Base-by-base conservation (phyloP, 2,888 invertebrate genomes). In the Agonopterix heracliana region DNA sequence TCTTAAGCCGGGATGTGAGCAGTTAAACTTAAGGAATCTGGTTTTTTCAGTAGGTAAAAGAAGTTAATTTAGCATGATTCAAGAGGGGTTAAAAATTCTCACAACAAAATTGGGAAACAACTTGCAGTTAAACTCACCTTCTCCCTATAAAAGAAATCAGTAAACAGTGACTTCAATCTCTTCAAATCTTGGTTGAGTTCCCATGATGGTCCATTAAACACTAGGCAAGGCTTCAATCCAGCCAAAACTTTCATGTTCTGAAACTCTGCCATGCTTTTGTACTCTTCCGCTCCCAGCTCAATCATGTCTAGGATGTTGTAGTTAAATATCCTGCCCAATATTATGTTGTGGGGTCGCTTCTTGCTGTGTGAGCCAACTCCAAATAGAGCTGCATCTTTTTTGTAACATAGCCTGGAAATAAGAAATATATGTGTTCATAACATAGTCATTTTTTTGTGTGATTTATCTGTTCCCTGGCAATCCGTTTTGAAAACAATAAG, bases 121-220 rank as follows among this genome's bases (percentile, higher is more conserved):
- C 26, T 26, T 5, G 26, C 26, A 26, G 26, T 10, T 10, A 26
- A 9, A 46, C 52, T 51, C 61, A 89, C 90, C 65, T 91, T 90
- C 71, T 96, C 95, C 57, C 96, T 93, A 55, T 97, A 93, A 78
- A 99, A 99, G 81, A 98, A 95, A 81, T 99, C 99, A 61, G 93
- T 91, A 49, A 99, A 91, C 36, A 99, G 78, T 70, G 95, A 98
- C 71, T 96, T 96, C 13, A 99, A 84, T 57, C 98, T 91, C 60
- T 92, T 92, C 57, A 95, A 90, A 54, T 96, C 96, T 54, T 94
- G 89, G 63, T 93, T 91, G 56, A 93, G 91, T 14, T 97, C 95
- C 93, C 98, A 99, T 2, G 92, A 90, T 44, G 97, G 95, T 0
- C 99, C 99, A 75, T 96, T 94, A 69, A 99, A 98, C 13, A 98